Base-by-base conservation (phyloP, 2,888 invertebrate genomes). In the Phortica magna region DNA sequence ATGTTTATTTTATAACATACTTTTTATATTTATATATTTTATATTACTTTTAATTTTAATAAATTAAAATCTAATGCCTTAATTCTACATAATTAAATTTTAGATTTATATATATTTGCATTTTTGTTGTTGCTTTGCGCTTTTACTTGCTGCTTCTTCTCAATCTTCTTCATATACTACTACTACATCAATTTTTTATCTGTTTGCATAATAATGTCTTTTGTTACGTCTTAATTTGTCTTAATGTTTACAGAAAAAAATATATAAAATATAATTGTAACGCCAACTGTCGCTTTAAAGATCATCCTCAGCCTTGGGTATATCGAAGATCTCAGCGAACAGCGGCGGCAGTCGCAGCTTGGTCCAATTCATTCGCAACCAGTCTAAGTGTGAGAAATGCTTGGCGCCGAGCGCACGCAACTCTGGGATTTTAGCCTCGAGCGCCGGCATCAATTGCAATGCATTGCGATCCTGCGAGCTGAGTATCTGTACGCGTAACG, bases 281-380 rank as follows among this genome's bases (percentile, higher is more conserved):
- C 17, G 39, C 39, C 64, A 31, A 64, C 31, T 64, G 14, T 7
- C 64, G n/a, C 68, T 67, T 67, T 90, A 91, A 80, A 90, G 87
- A 83, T 95, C 95, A 89, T 95, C 96, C 90, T 95, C 96, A 88
- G 94, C 94, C 92, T 96, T 96, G 83, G 98, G 97, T 92, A 99
- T 98, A 94, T 99, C 98, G 93, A 98, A 99, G 87, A 98, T 98
- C 93, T 99, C 99, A 53, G 98, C 96, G 93, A 98, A 99, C 75
- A 99, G 94, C 3, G 98, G 98, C 68, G 98, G 98, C 86, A 98
- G 94, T 80, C 96, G 94, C 77, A 97, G 94, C 87, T 95, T 95
- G 77, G 94, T 94, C 98, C 98, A 98, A 92, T 96, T 95, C 87
- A 95, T 94, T 83, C 98, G 95, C 93, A 97, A 98, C 98, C 98